Base-by-base conservation (phyloP, 2,888 invertebrate genomes). In the Mesorhabditis spiculigera region DNA sequence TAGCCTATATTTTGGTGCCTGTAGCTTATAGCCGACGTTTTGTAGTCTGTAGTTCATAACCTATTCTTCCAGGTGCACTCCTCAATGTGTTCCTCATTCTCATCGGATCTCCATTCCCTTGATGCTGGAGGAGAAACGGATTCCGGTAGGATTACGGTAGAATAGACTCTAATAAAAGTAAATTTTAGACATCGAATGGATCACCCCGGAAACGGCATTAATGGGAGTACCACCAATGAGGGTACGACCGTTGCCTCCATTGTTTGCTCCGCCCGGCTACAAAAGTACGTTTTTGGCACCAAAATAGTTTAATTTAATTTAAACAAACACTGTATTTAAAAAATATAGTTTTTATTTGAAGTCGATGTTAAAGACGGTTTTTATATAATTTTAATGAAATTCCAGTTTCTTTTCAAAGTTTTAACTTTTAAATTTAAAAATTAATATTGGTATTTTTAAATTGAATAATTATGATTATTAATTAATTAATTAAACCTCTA, bases 61-160 rank as follows among this genome's bases (percentile, higher is more conserved):
- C 28, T 28, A 28, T 28, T 28, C 16, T 42, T 73, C 28, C 72
- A 78, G 75, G 76, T 81, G 75, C 78, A 81, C 68, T 78, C 79
- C 4, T 83, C 83, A 5, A 85, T 83, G 81, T 80, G 82, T 5
- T 84, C 85, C 4, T 84, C 83, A 13, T 78, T 81, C 69, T 81
- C 83, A 0, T 84, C 83, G 5, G 85, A 85, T 73, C 72, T 84
- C 10, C 82, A 79, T 62, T 84, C 83, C 4, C 76, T 85, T 10
- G 84, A 81, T 66, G 76, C 79, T 43, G 82, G 71, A 28, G 82
- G 80, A 2, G 84, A 84, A 71, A 81, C 84, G 16, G 84, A 84
- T 70, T 79, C 81, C 5, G 84, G 84, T 71, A 72, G 82, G 65
- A 67, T 67, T 68, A n/a, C 28, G 13, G 8, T 63, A 63, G 8